A percentile compares a stretch with the other conserved stretches of the same genome.
These are phyloP conservation scores for Tolmerus cingulatus DNA, from an alignment of 2,888 invertebrate genomes.

Conservation along the genomic window DNA sequence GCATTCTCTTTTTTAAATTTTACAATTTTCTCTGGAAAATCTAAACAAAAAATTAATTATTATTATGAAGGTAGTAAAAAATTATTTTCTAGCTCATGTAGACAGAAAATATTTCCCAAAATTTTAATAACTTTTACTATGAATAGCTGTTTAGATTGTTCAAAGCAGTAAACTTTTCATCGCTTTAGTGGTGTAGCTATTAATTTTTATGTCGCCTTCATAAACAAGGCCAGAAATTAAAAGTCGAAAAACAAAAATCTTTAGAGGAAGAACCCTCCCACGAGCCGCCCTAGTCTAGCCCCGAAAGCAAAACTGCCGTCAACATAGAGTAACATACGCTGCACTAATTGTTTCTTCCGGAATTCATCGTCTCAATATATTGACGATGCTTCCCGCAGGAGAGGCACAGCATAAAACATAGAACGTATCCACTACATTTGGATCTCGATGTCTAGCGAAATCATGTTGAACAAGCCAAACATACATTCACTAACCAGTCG, in stretches of 20 bases:
- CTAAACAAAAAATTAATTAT: too few species aligned
- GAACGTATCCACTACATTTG: neutral
- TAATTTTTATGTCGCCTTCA: neutral
- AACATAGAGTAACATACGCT: constrained; percentile 23
- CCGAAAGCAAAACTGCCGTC: neutral
- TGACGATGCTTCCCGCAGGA: neutral
- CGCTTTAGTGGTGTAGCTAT: neutral
- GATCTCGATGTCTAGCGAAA: neutral
- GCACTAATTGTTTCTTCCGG: constrained; percentile 35
- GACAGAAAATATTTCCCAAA: neutral
- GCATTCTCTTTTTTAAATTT: too few species aligned
- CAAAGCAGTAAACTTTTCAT: neutral
- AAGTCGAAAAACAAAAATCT: neutral
- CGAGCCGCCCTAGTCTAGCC: neutral
- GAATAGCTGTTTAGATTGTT: neutral
- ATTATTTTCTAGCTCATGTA: too few species aligned
- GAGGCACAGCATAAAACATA: neutral
- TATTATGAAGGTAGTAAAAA: too few species aligned
- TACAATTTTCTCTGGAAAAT: too few species aligned
- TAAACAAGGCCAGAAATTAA: neutral
- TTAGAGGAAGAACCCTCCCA: neutral
- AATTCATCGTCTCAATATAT: constrained; percentile 23
- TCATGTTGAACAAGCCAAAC: constrained; percentile 33
- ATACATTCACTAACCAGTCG: neutral
- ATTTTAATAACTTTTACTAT: neutral